Evolutionary conservation across 92 coral and sea anemone genomes (phyloP), one percentile per base, ranked within the genome.

Genomic region (Hydrozoanthus gracilis): DNA sequence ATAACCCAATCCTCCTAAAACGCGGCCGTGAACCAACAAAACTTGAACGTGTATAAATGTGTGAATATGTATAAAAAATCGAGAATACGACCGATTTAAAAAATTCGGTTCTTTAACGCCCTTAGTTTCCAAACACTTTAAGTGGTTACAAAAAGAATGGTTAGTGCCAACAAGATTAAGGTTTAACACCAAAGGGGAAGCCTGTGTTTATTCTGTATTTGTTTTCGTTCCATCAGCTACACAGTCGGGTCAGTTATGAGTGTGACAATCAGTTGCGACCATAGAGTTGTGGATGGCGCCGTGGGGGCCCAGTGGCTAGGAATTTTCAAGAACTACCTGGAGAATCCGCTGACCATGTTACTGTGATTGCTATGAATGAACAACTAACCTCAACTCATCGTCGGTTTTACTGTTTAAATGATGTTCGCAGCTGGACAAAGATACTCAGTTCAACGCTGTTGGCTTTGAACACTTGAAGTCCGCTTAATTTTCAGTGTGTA

Each of bases 251-350:
- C 93, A 55, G 92, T 95, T 48, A 92, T 96, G 98, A 92, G 96
- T 35, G 99, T 96, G 0, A 96, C 99, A 3, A 83, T 96, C n/a
- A 96, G 99, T 71, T 96, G 99, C 78, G 99, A 96, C 76, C 99
- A 96, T 89, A 90, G 99, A 15, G 96, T 96, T 18, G 98, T 96
- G 0, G 99, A 96, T 74, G 99, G 99, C 4, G 98, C 99, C 6
- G 99, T 96, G 3, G 99, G 99, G 11, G 99, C 99, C 0, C 95
- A 96, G 70, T 96, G 99, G 99, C 88, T 96, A 39, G 89, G 89
- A 14, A 91, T 90, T n/a, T 96, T 96, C 89, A 95, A 93, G 83
- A 90, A 88, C 73, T 95, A 91, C 76, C 89, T 96, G 72, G 99
- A 96, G 72, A 96, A 96, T 73, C 99, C 99, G 4, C 78, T 95